Conservation (phyloP, 2,888 invertebrate species). For the Agriopis leucophaearia region DNA sequence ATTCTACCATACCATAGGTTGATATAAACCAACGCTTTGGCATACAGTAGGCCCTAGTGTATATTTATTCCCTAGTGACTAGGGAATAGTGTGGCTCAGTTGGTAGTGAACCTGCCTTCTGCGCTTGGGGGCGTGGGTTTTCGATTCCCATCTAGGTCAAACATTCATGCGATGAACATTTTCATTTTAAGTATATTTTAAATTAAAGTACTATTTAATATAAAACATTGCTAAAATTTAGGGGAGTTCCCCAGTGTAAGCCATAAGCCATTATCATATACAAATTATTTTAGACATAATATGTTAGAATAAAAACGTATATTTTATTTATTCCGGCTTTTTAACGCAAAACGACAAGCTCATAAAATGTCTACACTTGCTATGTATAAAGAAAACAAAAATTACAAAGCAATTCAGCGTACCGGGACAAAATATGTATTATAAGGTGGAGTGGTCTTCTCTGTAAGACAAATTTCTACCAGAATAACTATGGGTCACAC, state of each 20-base stretch:
- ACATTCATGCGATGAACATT: too few species aligned
- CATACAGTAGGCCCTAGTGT: too few species aligned
- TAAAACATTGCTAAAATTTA: not conserved
- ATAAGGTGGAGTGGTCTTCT: not conserved
- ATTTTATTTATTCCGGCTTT: conserved; percentile 11
- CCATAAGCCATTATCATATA: not conserved
- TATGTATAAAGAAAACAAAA: too few species aligned
- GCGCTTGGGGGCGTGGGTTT: too few species aligned
- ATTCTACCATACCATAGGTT: not conserved
- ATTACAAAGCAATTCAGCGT: not conserved
- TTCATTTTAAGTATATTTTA: not conserved
- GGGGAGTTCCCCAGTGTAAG: conserved; percentile 8
- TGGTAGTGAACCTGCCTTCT: too few species aligned
- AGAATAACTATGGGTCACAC: not conserved
- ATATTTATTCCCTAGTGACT: too few species aligned
- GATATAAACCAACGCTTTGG: not conserved
- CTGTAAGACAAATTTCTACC: conserved; percentile 1
- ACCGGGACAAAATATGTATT: not conserved
- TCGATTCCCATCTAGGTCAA: too few species aligned
- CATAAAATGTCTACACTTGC: not conserved
- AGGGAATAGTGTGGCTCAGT: too few species aligned
- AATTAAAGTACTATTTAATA: too few species aligned
- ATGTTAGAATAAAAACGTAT: conserved; percentile 15
- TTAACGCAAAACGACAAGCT: not conserved
- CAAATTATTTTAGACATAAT: not conserved